phyloP scores from a whole-genome alignment of 1,140 invertebrate species.

The Physella acuta region DNA sequence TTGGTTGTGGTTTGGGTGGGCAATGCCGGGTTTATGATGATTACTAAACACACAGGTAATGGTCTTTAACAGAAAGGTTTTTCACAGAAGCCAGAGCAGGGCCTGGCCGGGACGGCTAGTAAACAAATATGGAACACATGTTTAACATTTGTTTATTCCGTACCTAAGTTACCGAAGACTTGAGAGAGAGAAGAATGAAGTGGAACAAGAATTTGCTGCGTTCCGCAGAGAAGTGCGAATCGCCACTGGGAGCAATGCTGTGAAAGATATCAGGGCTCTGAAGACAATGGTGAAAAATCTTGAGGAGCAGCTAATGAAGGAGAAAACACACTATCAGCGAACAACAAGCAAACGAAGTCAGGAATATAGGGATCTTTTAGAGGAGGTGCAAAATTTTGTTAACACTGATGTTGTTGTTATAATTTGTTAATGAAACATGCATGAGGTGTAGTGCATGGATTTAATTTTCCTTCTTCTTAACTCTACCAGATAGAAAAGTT shows the following conservation, averaged over 20 bases:
- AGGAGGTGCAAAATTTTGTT: slow-evolving; percentile 44
- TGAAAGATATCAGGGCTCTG: slow-evolving; percentile 52
- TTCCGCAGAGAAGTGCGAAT: slow-evolving; percentile 49
- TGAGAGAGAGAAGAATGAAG: slow-evolving; percentile 51
- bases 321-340: slow-evolving; percentile 54
- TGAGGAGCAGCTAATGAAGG: slow-evolving; percentile 57
- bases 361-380: slow-evolving; percentile 52
- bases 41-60: too few relatives aligned
- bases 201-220: slow-evolving; percentile 51
- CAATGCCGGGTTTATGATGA: too few relatives aligned
- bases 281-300: slow-evolving; percentile 52
- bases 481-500: not conserved
- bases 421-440: too few relatives aligned
- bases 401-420: not conserved
- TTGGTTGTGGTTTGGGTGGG: too few relatives aligned
- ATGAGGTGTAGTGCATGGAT: too few relatives aligned
- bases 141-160: not conserved
- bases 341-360: slow-evolving; percentile 47
- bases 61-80: too few relatives aligned
- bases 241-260: slow-evolving; percentile 42
- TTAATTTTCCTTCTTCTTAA: not conserved
- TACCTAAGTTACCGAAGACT: slow-evolving; percentile 44
- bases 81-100: too few relatives aligned
- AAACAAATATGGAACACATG: not conserved
- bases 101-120: too few relatives aligned